Evolutionary conservation across 2,113 vertebrate species (phyloP).

Genomic region (Eublepharis macularius): DNA sequence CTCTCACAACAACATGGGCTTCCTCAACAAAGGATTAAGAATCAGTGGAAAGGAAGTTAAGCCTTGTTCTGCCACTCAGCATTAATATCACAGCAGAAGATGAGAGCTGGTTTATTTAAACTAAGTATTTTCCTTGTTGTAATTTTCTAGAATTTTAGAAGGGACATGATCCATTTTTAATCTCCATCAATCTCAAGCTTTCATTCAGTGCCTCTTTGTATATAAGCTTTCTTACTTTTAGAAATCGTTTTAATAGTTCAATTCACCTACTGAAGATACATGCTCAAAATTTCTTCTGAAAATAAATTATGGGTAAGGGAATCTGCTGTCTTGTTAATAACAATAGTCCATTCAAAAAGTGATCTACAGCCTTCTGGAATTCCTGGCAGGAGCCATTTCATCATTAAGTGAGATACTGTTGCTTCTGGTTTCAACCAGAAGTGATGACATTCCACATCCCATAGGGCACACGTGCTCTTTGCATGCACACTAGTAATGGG

Average conservation of each 20-base stretch:
- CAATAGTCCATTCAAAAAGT: not conserved
- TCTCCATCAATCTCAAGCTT: not conserved
- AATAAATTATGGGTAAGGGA: not conserved
- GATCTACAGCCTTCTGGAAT: not conserved
- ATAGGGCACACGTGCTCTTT: no score
- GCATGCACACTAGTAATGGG: no score
- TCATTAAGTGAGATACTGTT: no score
- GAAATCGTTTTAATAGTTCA: no score
- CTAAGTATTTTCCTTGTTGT: conserved; percentile 42
- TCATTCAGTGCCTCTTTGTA: not conserved
- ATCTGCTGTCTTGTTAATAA: not conserved
- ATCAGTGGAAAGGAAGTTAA: conserved; percentile 49
- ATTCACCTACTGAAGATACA: not conserved
- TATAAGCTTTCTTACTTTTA: not conserved
- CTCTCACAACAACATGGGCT: conserved; percentile 45
- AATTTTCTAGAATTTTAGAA: conserved; percentile 66
- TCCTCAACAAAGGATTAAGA: conserved; percentile 69
- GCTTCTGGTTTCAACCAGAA: no score
- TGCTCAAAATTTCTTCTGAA: not conserved
- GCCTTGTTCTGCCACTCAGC: conserved; percentile 61
- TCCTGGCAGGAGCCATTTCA: not conserved
- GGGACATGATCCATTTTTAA: conserved; percentile 58
- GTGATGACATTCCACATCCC: no score
- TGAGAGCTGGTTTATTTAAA: conserved; percentile 46
- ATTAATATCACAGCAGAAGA: conserved; percentile 57